Conservation (phyloP, 2,797 vertebrate species). For the Haliaeetus albicilla region DNA sequence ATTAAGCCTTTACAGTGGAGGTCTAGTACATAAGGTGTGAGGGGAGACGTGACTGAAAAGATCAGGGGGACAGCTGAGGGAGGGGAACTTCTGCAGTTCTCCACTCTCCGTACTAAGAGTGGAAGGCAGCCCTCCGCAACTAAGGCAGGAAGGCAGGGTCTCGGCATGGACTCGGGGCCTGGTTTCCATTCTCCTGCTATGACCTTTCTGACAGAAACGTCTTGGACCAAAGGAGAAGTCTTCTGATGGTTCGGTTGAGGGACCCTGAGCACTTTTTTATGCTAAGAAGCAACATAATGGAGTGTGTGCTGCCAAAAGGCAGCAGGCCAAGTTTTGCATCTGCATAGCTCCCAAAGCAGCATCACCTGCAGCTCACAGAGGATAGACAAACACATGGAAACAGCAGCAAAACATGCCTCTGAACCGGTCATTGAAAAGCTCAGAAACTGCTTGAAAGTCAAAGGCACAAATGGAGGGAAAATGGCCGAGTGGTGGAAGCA, state of each 20-base stretch:
- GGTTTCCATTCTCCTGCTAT: not conserved
- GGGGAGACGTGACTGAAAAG: not conserved
- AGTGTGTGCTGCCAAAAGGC: not conserved
- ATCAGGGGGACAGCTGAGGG: not conserved
- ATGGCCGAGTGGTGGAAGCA: not conserved
- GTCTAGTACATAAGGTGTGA: not conserved
- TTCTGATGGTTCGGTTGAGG: not conserved
- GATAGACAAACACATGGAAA: not conserved
- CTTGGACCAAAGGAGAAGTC: not conserved
- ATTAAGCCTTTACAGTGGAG: not conserved
- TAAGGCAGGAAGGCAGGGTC: not conserved
- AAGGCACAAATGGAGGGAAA: not conserved
- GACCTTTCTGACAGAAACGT: not conserved
- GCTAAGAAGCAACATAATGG: not conserved
- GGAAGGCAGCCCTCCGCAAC: too few species aligned
- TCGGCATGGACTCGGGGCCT: accelerated
- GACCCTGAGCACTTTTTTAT: not conserved
- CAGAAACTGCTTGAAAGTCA: not conserved
- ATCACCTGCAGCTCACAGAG: not conserved
- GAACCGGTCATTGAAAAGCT: not conserved
- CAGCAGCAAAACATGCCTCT: not conserved
- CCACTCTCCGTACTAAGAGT: not conserved
- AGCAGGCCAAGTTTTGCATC: not conserved
- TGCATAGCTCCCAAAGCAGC: not conserved
- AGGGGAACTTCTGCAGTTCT: not conserved